Evolutionary conservation across 2,113 vertebrate species (phyloP), one percentile per base, ranked within the genome.

Genomic region (Eulacestoma nigropectus): DNA sequence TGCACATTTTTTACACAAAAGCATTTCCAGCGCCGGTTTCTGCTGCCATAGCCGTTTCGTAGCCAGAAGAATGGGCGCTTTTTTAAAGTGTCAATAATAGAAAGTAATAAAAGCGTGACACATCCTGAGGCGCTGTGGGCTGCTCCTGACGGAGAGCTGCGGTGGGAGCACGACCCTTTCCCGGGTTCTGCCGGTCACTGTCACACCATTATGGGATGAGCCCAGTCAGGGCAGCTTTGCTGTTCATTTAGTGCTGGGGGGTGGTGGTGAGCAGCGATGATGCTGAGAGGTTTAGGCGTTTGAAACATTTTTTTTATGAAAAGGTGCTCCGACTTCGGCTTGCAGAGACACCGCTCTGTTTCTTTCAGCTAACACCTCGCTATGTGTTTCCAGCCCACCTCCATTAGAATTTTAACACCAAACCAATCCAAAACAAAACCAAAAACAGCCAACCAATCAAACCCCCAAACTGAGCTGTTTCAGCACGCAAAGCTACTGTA

Each of bases 1-100:
- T 8, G 82, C 88, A 42, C 57, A 19, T 39, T 88, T 88, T 80
- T 64, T 42, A 80, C 63, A 83, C 83, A 84, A 80, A 94, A 93
- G 85, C 89, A 46, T 30, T 95, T 91, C 87, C 82, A 77, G 78
- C 27, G 16, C 74, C 6, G 32, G 8, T 92, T 93, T 88, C 81
- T 90, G 91, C 94, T 90, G 89, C 50, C 70, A 57, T 80, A 93
- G 89, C 87, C 49, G 21, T 90, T 95, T 84, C 33, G 63, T 20
- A 42, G 91, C 82, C 93, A 89, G 78, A 84, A 94, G 39, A 91
- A 93, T 14, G 32, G 65, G 27, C 42, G 11, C 32, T 60, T 30
- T 78, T 84, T 56, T 70, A 11, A 88, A 81, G 74, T 21, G 50
- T 72, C 87, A 84, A 33, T 87, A 87, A 90, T 62, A 87, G 82